A percentile compares a stretch with the other conserved stretches of the same genome.
Evolutionary conservation across 2,888 invertebrate species (phyloP).

Genomic region (Epistrophella euchroma): DNA sequence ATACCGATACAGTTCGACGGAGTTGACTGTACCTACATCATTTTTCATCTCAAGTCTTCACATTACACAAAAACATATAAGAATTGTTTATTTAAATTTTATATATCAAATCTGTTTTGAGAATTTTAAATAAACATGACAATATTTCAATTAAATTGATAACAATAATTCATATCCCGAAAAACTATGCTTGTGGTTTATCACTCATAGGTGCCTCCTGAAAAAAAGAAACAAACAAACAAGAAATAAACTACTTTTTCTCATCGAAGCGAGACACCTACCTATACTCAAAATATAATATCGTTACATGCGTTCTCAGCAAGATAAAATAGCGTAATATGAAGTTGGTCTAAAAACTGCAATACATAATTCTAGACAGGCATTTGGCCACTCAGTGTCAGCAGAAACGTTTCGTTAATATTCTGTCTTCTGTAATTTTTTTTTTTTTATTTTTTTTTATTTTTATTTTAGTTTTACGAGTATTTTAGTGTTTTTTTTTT

Average conservation of each 20-base stretch:
- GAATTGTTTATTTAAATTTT: too few species aligned
- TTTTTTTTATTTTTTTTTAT: background rate
- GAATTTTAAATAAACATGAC: too few species aligned
- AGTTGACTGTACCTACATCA: too few species aligned
- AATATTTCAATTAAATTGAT: too few species aligned
- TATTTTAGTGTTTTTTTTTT: constrained; percentile 16
- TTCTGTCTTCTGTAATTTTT: constrained; percentile 20
- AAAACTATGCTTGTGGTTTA: background rate
- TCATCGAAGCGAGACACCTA: background rate
- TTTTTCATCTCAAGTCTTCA: too few species aligned
- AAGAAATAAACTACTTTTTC: background rate
- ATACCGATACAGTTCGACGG: too few species aligned
- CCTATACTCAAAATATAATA: constrained; percentile 25
- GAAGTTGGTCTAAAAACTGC: constrained; percentile 16
- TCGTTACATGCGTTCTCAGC: constrained; percentile 18
- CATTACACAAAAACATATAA: too few species aligned
- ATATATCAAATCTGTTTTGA: too few species aligned
- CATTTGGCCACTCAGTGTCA: constrained; percentile 37
- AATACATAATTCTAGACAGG: constrained; percentile 34
- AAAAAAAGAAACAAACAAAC: background rate
- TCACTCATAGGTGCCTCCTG: background rate
- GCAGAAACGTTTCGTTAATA: constrained; percentile 31
- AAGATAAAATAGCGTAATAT: constrained; percentile 18
- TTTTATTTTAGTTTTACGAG: background rate
- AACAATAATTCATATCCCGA: background rate